Evolutionary conservation across 2,113 vertebrate genomes (phyloP).

Genomic region (Paramisgurnus dabryanus): DNA sequence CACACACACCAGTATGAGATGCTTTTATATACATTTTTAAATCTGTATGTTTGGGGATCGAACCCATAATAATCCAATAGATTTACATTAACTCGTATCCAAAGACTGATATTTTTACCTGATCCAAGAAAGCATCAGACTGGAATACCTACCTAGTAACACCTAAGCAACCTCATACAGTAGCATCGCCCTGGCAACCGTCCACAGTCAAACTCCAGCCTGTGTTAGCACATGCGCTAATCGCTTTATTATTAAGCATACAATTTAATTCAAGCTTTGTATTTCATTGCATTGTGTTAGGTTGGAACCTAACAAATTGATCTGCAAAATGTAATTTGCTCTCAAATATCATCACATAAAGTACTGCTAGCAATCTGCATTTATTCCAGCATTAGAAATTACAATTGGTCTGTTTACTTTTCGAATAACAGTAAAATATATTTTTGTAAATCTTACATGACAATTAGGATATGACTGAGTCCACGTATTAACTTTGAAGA

Average conservation of each 20-base stretch:
- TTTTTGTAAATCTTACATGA: background rate
- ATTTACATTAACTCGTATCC: too few relatives aligned
- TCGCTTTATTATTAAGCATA: background rate
- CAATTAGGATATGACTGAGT: constrained; percentile 1
- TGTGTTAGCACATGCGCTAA: background rate
- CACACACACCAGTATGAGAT: too few relatives aligned
- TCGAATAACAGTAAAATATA: background rate
- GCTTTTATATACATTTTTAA: too few relatives aligned
- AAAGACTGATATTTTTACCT: too few relatives aligned
- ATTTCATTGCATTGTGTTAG: background rate
- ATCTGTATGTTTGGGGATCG: too few relatives aligned
- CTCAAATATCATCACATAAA: too few relatives aligned
- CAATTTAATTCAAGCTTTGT: background rate
- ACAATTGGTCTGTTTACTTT: background rate
- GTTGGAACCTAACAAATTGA: too few relatives aligned
- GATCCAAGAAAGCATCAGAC: too few relatives aligned
- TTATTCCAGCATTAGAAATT: background rate
- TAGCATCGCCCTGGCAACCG: background rate
- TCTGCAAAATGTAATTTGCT: too few relatives aligned
- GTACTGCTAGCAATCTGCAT: background rate
- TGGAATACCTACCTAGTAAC: too few relatives aligned
- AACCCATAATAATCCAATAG: too few relatives aligned
- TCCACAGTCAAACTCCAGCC: background rate
- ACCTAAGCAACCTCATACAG: too few relatives aligned
- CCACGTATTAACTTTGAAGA: background rate